Evolutionary conservation across 2,113 vertebrate species (phyloP).

Genomic region (Oncorhynchus gorbuscha): DNA sequence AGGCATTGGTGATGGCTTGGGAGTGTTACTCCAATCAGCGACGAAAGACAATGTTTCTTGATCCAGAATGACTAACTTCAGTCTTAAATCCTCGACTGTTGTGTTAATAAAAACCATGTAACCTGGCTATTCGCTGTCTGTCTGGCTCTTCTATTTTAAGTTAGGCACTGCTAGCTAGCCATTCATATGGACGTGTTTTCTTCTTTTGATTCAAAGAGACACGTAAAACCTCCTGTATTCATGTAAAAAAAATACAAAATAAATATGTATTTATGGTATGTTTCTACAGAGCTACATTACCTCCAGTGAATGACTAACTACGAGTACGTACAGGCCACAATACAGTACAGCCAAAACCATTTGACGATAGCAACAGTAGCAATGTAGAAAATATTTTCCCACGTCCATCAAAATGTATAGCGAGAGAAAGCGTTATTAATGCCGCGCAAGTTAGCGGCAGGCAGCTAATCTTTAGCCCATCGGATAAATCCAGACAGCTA

Average conservation of each 20-base stretch:
- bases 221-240: conserved; percentile 41
- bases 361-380: conserved; percentile 63
- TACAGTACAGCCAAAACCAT: conserved; percentile 66
- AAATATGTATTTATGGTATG: conserved; percentile 41
- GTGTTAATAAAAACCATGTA: conserved; percentile 34
- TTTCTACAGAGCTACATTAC: conserved; percentile 61
- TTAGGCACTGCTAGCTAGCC: conserved; percentile 58
- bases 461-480: too few species aligned
- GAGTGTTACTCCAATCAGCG: conserved; percentile 83
- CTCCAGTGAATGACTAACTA: conserved; percentile 48
- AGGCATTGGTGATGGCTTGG: conserved; percentile 95
- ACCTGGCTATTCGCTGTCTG: conserved; percentile 11
- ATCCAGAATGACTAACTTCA: conserved; percentile 78
- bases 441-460: not conserved
- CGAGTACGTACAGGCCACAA: conserved; percentile 56
- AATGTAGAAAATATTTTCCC: conserved; percentile 55
- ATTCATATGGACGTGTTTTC: not conserved
- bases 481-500: too few species aligned
- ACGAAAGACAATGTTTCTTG: conserved; percentile 84
- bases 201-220: not conserved
- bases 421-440: conserved; percentile 5
- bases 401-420: conserved; percentile 66
- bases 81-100: conserved; percentile 50
- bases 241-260: conserved; percentile 46
- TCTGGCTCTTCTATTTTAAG: conserved; percentile 13